Evolutionary conservation across 2,113 vertebrate species (phyloP).

Genomic region (Callorhinus ursinus): DNA sequence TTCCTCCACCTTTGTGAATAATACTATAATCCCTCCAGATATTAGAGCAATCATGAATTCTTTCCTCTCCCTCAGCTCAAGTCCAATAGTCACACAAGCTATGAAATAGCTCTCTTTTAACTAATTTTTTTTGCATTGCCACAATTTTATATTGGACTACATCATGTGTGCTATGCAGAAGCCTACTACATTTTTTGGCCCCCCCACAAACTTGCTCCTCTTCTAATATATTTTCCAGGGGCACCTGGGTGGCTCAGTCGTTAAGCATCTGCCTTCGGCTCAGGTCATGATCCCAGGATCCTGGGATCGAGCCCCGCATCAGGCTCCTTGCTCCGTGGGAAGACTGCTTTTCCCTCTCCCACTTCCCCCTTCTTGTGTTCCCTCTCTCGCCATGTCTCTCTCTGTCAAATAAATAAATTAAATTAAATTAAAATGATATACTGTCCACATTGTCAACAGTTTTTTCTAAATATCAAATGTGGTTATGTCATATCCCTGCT

Average conservation of each 20-base stretch:
- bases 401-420: too few relatives aligned
- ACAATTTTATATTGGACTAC: neutral
- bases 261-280: too few relatives aligned
- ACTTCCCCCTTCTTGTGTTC: too few relatives aligned
- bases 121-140: neutral
- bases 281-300: too few relatives aligned
- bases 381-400: too few relatives aligned
- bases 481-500: neutral
- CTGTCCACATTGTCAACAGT: neutral
- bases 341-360: too few relatives aligned
- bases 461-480: neutral
- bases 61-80: neutral
- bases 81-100: neutral
- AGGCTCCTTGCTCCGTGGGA: too few relatives aligned
- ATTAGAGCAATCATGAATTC: neutral
- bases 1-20: conserved; percentile 14
- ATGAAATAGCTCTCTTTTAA: neutral
- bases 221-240: neutral
- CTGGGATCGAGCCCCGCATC: too few relatives aligned
- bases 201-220: neutral
- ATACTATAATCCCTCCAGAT: neutral
- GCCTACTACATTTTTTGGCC: neutral
- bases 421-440: too few relatives aligned
- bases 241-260: too few relatives aligned
- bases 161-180: neutral